Evolutionary conservation across 2,113 vertebrate species (phyloP).

Genomic region (Echinops telfairi): DNA sequence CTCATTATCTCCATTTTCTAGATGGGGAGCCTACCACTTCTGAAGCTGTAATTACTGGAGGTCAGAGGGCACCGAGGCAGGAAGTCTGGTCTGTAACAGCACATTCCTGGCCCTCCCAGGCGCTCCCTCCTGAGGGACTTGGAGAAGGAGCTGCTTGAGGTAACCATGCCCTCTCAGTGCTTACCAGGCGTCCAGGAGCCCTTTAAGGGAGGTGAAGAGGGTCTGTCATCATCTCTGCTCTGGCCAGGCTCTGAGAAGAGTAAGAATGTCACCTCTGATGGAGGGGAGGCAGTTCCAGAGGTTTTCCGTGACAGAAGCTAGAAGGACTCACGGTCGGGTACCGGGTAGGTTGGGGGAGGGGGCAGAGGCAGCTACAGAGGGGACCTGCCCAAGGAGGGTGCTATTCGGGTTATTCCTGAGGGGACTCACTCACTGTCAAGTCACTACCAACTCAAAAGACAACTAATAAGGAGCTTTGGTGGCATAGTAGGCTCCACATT

Average conservation of each 20-base stretch:
- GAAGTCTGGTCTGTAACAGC: slow-evolving; percentile 76
- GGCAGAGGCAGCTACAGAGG: neutral
- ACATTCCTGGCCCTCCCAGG: slow-evolving; percentile 59
- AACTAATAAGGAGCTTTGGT: too few species aligned
- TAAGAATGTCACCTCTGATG: neutral
- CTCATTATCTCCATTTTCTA: slow-evolving; percentile 81
- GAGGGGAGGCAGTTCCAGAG: neutral
- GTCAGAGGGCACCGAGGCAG: slow-evolving; percentile 78
- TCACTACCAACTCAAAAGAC: too few species aligned
- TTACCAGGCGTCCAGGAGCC: neutral
- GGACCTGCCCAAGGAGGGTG: neutral
- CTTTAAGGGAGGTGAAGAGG: neutral
- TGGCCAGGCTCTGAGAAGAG: neutral
- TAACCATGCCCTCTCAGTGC: neutral
- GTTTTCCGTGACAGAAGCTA: neutral
- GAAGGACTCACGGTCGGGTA: neutral
- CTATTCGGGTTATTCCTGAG: too few species aligned
- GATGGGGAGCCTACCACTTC: slow-evolving; percentile 75
- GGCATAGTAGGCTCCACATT: too few species aligned
- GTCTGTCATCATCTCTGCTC: neutral
- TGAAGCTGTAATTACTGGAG: slow-evolving; percentile 74
- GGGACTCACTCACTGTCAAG: too few species aligned
- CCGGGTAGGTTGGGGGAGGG: neutral
- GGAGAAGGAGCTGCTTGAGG: neutral
- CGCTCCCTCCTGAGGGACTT: neutral